Evolutionary conservation across 92 coral and sea anemone genomes (phyloP).

Genomic region (Virgularia gustaviana): DNA sequence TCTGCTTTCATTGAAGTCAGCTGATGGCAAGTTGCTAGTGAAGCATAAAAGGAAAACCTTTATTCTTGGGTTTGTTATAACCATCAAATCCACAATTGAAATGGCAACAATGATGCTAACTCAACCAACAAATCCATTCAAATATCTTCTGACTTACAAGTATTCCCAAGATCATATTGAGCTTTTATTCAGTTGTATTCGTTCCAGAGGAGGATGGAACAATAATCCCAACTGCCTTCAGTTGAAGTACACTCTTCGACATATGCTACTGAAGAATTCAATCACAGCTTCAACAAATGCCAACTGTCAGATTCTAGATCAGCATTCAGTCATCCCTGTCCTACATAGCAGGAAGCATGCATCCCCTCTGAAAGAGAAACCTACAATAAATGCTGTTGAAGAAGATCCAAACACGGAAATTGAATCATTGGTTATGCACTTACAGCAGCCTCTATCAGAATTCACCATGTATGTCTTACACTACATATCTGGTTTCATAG

Average conservation of each 20-base stretch:
- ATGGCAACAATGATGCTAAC: neutral
- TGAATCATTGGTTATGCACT: neutral
- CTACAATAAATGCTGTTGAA: neutral
- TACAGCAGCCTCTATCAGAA: neutral
- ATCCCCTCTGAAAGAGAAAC: neutral
- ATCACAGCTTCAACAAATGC: conserved; percentile 14
- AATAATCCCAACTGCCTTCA: conserved; percentile 14
- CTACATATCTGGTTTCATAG: neutral
- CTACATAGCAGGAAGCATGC: neutral
- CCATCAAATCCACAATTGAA: conserved; percentile 3
- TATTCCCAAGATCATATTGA: neutral
- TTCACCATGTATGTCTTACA: neutral
- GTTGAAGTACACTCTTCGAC: neutral
- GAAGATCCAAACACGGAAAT: neutral
- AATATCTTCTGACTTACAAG: conserved; percentile 9
- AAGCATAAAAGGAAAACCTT: neutral
- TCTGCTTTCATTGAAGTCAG: conserved; percentile 3
- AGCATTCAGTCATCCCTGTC: neutral
- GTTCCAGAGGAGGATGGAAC: conserved; percentile 7
- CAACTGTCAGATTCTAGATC: neutral
- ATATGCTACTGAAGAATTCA: conserved; percentile 2
- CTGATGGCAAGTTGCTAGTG: neutral
- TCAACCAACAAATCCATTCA: neutral
- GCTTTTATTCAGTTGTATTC: neutral
- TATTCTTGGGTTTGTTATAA: neutral